A percentile compares a stretch with the other conserved stretches of the same genome.
phyloP scores from a whole-genome alignment of 2,888 invertebrate genomes.

The Hanleya hanleyi region DNA sequence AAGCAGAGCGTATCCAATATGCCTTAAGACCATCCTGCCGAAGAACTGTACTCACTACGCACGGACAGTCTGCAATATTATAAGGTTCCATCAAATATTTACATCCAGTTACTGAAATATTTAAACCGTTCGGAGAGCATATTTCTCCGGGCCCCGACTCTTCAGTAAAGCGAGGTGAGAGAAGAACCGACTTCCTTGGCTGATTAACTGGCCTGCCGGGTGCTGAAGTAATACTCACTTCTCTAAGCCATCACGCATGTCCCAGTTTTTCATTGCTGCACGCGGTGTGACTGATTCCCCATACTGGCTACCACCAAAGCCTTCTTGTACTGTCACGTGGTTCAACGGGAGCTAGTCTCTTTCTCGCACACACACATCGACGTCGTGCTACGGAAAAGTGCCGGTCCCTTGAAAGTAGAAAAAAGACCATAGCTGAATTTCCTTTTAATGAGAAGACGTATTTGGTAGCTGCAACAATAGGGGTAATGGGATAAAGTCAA shows the following conservation, averaged over 20 bases:
- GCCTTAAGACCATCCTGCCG: neutral
- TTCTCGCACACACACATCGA: too few relatives aligned
- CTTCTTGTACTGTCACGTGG: neutral
- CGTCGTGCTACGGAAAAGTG: too few relatives aligned
- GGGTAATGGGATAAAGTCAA: neutral
- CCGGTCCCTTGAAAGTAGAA: neutral
- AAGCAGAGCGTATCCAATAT: neutral
- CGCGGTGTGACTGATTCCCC: neutral
- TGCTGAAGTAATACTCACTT: neutral
- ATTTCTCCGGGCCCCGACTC: neutral
- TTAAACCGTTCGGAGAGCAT: slow-evolving; percentile 1
- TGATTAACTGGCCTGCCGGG: neutral
- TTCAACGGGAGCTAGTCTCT: neutral
- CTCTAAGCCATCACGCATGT: neutral
- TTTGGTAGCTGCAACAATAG: neutral
- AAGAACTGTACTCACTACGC: neutral
- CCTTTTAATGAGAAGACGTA: neutral
- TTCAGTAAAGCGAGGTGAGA: neutral
- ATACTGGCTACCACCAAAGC: neutral
- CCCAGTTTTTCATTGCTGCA: neutral
- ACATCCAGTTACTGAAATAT: slow-evolving; percentile 8
- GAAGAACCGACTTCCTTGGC: neutral
- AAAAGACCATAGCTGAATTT: neutral
- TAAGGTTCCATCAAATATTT: slow-evolving; percentile 5
- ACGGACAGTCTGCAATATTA: neutral